Evolutionary conservation across 2,888 invertebrate species (phyloP), one percentile per base, ranked within the genome.

Genomic region (Therioaphis trifolii): DNA sequence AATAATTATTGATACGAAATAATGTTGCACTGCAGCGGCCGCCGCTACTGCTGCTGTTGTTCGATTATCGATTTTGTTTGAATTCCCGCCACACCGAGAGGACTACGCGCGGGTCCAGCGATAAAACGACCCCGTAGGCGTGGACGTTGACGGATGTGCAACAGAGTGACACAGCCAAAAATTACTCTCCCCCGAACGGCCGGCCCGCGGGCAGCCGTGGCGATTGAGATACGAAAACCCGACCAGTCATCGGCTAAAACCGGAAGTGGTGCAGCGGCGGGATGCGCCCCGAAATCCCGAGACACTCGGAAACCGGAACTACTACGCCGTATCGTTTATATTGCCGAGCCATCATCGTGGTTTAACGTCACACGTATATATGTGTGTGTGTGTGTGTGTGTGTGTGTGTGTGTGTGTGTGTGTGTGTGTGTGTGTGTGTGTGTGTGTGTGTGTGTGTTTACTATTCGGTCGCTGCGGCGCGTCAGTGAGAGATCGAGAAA

Each of bases 161-260:
- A 74, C 82, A 46, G 82, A 82, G 82, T 82, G 82, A 82, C 82
- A 74, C 82, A 66, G 82, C 82, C 72, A 74, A 82, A 82, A 74
- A 72, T n/a, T 18, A 52, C 82, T 61, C 61, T 7, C 55, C 74
- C 4, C 40, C 52, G 0, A 2, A 61, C 12, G 21, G 4, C 11
- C 69, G 40, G 15, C 40, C 12, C 24, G n/a, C 46, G 52, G 18
- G 18, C 7, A 24, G 35, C 66, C 14, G 77, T 43, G 55, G 52
- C 29, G 82, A 82, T 82, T 82, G 80, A 82, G 80, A 82, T 35
- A 35, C 71, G 61, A 55, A 82, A 82, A 82, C 72, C 18, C 49
- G 82, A 49, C 82, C 82, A 82, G 82, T 82, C 82, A 82, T 82
- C 66, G 82, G 61, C 12, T 66, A 74, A 63, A n/a, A 52, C 74